Base-by-base conservation (phyloP, 2,797 vertebrate genomes). In the Onychomys torridus region DNA sequence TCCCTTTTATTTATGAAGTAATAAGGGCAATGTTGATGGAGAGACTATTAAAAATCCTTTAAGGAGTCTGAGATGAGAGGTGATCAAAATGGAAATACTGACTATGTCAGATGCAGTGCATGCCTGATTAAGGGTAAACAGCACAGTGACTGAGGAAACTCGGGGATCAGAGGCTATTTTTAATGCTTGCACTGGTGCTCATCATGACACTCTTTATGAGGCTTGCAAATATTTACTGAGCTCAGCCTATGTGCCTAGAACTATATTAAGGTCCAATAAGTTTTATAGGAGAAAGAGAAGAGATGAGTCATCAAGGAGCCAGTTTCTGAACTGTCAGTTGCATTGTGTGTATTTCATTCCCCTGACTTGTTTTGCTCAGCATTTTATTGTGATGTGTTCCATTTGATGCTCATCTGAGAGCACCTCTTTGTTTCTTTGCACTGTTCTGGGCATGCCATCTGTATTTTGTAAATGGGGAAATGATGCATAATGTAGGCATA, bases 211-310 rank as follows among this genome's bases (percentile, higher is more conserved):
- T 89, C 59, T 90, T 96, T 71, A 67, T 81, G 63, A 91, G 73
- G 57, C 40, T 32, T 23, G 59, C 76, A 96, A n/a, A 94, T 84
- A 78, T 85, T 95, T 96, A 94, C 29, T 63, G 87, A 94, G 77
- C 32, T 97, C 57, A 90, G 59, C 12, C 43, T 75, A 0, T 59
- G 52, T 94, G 34, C 21, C 67, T 75, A 27, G 65, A 85, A 61
- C 46, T 85, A 10, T 49, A 83, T 63, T 75, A 78, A 90, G 21
- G 40, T 71, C 29, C 46, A 46, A 37, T 21, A 52, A 57, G 19
- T 90, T 89, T 96, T 88, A 84, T 7, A 71, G 40, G 73, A 86
- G n/a, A 77, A 76, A 75, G n/a, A 95, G 32, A 96, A 89, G 67
- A 83, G 46, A 57, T 43, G 25, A 14, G 25, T 94, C 29, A 96